A percentile compares a stretch with the other conserved stretches of the same genome.
Conservation (phyloP, 2,888 invertebrate genomes). For the Agriotes lineatus region DNA sequence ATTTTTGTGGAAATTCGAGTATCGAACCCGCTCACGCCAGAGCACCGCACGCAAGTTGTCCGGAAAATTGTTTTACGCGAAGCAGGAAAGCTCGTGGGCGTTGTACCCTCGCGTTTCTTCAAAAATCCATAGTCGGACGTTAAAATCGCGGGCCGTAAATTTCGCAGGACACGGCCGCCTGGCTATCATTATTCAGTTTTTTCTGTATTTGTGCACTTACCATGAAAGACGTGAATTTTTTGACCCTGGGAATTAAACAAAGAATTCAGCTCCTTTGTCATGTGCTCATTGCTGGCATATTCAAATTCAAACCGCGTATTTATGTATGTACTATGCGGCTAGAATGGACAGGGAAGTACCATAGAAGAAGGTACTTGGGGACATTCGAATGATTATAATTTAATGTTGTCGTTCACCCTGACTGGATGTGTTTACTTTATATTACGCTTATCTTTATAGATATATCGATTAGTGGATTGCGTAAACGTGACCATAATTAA, state of each 20-base stretch:
- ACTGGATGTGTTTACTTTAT: conserved; percentile 28
- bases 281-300: conserved; percentile 25
- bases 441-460: conserved; percentile 20
- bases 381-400: conserved; percentile 29
- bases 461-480: conserved; percentile 22
- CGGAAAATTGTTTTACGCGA: conserved; percentile 14
- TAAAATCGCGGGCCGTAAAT: conserved; percentile 4
- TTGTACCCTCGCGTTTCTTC: conserved; percentile 22
- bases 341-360: conserved; percentile 29
- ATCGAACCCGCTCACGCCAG: too few species aligned
- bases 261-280: conserved; percentile 43
- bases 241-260: conserved; percentile 49
- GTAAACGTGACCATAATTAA: not conserved
- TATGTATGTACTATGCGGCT: conserved; percentile 13
- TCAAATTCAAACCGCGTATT: conserved; percentile 36
- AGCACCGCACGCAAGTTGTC: not conserved
- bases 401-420: conserved; percentile 45
- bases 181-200: not conserved
- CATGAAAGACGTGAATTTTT: conserved; percentile 45
- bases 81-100: conserved; percentile 26
- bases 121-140: conserved; percentile 26
- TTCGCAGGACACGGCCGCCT: too few species aligned
- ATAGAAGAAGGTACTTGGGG: conserved; percentile 21
- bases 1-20: too few species aligned
- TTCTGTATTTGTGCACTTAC: conserved; percentile 38